Base-by-base conservation (phyloP, 2,797 vertebrate species). In the Onychomys torridus region DNA sequence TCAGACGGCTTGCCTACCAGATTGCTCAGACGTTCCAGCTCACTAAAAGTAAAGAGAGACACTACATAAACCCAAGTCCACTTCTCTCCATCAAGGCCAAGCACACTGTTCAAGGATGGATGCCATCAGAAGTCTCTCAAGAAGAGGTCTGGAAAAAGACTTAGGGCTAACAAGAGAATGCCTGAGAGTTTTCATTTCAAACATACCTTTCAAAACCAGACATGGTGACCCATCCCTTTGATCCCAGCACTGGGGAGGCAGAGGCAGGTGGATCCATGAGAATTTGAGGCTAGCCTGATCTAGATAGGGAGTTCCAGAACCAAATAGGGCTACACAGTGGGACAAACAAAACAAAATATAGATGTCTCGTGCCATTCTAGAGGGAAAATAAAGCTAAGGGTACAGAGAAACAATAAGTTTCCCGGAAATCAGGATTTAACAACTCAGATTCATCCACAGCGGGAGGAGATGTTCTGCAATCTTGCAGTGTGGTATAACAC, bases 1-100 rank as follows among this genome's bases (percentile, higher is more conserved):
- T 99, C 99, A 17, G 99, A 99, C 2, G 99, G 99, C 98, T 99
- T 99, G 98, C 99, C 99, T 93, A 99, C 99, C 19, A 99, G 98
- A 97, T 99, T 99, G 98, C 99, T 99, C 76, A 99, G 99, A 43
- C 99, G 99, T 10, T 99, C 99, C 99, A 99, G 89, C 76, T 99
- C 99, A 97, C 99, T 99, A 40, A 96, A 98, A 93, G 75, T 1
- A 67, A 92, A 96, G 73, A 93, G 0, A 96, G 2, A 81, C 71
- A 63, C 55, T 25, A 63, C 76, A 89, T 46, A 49, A 79, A 52
- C 43, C 59, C 19, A 27, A 91, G 69, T 61, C n/a, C 57, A 7
- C 61, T 2, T 40, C 11, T 71, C 17, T 7, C 78, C 69, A 37
- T 25, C 5, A 21, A 2, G 73, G 79, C 61, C 82, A 65, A 9